Conservation (phyloP, 2,888 invertebrate genomes). For the Diarsia brunnea region DNA sequence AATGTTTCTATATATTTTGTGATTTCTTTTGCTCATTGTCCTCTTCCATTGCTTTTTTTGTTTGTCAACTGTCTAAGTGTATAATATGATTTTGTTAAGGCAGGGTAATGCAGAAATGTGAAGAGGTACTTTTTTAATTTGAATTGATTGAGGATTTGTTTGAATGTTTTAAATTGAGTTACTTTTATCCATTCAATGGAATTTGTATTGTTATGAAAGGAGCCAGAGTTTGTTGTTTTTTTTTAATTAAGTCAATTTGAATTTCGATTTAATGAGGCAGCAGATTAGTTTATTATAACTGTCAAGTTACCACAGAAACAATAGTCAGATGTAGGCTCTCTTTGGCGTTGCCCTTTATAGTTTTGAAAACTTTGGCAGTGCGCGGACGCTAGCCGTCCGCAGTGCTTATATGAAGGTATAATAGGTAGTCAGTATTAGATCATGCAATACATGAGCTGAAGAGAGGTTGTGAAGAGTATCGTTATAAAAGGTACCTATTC, state of each 20-base stretch:
- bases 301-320: constrained; percentile 89
- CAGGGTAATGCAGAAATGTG: constrained; percentile 90
- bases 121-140: constrained; percentile 89
- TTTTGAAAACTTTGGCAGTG: constrained; percentile 75
- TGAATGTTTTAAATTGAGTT: constrained; percentile 90
- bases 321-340: constrained; percentile 89
- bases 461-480: constrained; percentile 89
- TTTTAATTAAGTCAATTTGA: constrained; percentile 88
- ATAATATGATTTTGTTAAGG: constrained; percentile 89
- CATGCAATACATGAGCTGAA: constrained; percentile 86
- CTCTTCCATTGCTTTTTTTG: constrained; percentile 89
- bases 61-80: constrained; percentile 88
- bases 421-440: constrained; percentile 85
- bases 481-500: constrained; percentile 90
- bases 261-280: constrained; percentile 87
- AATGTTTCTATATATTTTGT: constrained; percentile 85
- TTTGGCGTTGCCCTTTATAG: constrained; percentile 83
- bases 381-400: constrained; percentile 66
- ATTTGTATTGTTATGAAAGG: constrained; percentile 89
- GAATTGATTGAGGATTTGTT: constrained; percentile 85
- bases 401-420: constrained; percentile 66
- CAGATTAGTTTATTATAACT: constrained; percentile 86
- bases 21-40: constrained; percentile 89
- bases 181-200: constrained; percentile 90
- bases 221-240: constrained; percentile 89